phyloP scores from a whole-genome alignment of 2,113 vertebrate genomes.

The Rhinoderma darwinii region DNA sequence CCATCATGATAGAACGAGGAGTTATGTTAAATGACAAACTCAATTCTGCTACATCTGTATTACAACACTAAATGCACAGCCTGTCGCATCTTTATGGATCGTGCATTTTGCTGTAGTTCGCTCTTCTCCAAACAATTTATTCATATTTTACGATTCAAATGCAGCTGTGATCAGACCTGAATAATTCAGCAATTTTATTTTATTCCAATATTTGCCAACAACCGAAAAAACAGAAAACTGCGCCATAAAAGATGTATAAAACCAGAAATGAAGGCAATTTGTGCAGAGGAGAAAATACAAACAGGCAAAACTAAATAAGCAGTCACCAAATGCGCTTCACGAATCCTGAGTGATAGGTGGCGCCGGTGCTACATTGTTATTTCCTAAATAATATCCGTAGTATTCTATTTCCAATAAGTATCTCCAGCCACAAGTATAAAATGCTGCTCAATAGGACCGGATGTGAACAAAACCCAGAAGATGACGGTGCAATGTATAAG shows the following conservation, averaged over 20 bases:
- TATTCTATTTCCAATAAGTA: not conserved
- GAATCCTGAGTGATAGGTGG: not conserved
- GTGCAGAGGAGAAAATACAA: not conserved
- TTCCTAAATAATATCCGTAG: not conserved
- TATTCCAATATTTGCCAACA: constrained; percentile 37
- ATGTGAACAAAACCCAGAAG: too few relatives aligned
- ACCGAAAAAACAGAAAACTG: not conserved
- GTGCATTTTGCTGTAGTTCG: not conserved
- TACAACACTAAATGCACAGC: not conserved
- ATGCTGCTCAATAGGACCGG: not conserved
- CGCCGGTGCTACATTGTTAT: not conserved
- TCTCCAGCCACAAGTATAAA: not conserved
- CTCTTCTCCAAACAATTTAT: not conserved
- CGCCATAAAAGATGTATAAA: not conserved
- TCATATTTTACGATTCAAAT: not conserved
- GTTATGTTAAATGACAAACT: too few relatives aligned
- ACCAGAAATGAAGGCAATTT: constrained; percentile 20
- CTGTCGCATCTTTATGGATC: not conserved
- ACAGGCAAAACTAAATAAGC: not conserved
- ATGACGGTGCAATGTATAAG: too few relatives aligned
- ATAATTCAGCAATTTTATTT: constrained; percentile 36
- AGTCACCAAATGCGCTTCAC: not conserved
- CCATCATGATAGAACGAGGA: too few relatives aligned
- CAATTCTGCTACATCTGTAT: not conserved
- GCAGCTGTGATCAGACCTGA: not conserved